phyloP scores from a whole-genome alignment of 1,140 invertebrate genomes.

The Heliconius congener region DNA sequence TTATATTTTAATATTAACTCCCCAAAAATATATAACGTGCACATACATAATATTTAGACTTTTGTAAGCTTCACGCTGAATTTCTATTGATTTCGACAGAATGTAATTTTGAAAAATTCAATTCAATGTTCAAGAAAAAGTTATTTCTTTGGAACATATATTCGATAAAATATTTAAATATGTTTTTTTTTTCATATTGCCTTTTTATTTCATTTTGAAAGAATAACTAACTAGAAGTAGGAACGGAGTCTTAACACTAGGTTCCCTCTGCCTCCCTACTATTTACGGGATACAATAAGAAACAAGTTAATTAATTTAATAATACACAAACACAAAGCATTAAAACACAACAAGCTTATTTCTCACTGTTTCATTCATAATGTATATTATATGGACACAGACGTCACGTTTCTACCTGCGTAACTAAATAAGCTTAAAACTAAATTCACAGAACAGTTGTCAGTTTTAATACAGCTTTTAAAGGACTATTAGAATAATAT shows the following conservation, averaged over 20 bases:
- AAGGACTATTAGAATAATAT: not conserved
- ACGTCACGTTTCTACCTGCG: constrained; percentile 12
- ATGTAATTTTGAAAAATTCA: too few species aligned
- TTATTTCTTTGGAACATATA: too few species aligned
- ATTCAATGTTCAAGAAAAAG: too few species aligned
- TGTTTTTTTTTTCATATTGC: too few species aligned
- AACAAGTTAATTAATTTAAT: not conserved
- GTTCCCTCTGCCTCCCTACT: too few species aligned
- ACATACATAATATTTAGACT: not conserved
- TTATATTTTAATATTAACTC: not conserved
- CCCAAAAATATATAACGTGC: not conserved
- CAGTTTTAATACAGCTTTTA: not conserved
- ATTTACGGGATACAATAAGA: too few species aligned
- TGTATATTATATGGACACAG: not conserved
- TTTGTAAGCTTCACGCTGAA: too few species aligned
- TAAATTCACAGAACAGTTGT: not conserved
- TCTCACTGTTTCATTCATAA: not conserved
- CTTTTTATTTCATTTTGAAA: too few species aligned
- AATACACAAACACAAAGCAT: not conserved
- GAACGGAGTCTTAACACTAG: too few species aligned
- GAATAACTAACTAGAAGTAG: too few species aligned
- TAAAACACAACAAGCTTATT: not conserved
- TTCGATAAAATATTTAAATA: too few species aligned
- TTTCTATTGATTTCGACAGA: too few species aligned
- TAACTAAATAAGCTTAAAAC: constrained; percentile 9